Evolutionary conservation across 2,888 invertebrate species (phyloP), one percentile per base, ranked within the genome.

Genomic region (Nemapogon koenigi): DNA sequence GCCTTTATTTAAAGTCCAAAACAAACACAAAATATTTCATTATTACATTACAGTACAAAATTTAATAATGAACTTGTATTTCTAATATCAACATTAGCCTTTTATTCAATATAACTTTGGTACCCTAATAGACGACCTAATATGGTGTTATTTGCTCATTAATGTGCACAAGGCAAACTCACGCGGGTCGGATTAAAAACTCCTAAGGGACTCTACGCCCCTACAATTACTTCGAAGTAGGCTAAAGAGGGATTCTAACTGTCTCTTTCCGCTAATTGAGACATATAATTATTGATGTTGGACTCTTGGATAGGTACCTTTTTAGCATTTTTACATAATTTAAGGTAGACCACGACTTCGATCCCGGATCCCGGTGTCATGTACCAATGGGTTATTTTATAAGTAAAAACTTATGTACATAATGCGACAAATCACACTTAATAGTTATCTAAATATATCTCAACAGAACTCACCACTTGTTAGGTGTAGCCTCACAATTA

Each of bases 81-180:
- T 53, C 51, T 62, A 62, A 63, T 60, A 55, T 52, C 56, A 51
- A 54, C 57, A 59, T 51, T 57, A 56, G 60, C 66, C 63, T 69
- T 70, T 67, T 70, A 73, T 73, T 75, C 71, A 71, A 71, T 72
- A 60, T 65, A 72, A 75, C 71, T 72, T 71, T 60, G 18, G 33
- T 18, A 19, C 58, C 65, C 59, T 56, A 62, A 63, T 63, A 58
- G 59, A 55, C 46, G 50, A 49, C 53, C 63, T 72, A 68, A 71
- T 70, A 62, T 57, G 61, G 62, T 66, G 62, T 71, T 72, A 73
- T 71, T 69, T 68, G 59, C 68, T 68, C 69, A 67, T 72, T 70
- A 70, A 66, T 62, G 65, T 58, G 60, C 62, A 65, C 64, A 59
- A 54, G 53, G 50, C 67, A 67, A 57, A 65, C 63, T 43, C 45